Evolutionary conservation across 2,113 vertebrate species (phyloP), one percentile per base, ranked within the genome.

Genomic region (Dendrocopos noguchii): DNA sequence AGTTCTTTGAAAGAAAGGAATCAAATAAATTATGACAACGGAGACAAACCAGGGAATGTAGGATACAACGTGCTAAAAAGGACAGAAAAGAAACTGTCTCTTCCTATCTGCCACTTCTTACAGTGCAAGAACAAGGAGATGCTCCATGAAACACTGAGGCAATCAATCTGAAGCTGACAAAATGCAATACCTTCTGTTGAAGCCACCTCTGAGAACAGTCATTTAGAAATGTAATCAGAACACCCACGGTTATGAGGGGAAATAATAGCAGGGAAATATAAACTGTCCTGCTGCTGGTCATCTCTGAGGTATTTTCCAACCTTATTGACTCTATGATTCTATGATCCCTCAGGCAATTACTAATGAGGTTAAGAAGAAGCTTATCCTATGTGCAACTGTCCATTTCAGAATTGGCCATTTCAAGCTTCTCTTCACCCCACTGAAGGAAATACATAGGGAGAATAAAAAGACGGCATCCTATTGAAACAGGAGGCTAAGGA

Each of bases 211-310:
- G 79, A 91, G 44, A 94, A 92, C 19, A 91, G 68, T 34, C 10
- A 65, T 90, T 94, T 78, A 91, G 79, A 92, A 94, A 90, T 33
- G 8, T 72, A 87, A 61, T 85, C 80, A 50, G 75, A 83, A 89
- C 13, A 4, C 55, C 87, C 50, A 80, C 36, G 83, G 44, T 90
- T 90, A 88, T 78, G 87, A 86, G 63, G 61, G 36, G 47, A 91
- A 91, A 89, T 83, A 89, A 91, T 77, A 80, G 75, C 20, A 77
- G 81, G 29, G 72, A 89, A 91, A 92, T 80, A 77, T 42, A 85
- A 93, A 86, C 73, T 84, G 53, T 61, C 66, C 76, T 72, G 36
- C 34, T 88, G 44, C 18, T 71, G 65, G 57, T 42, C 17, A 78
- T 88, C 92, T 84, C 78, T 39, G 39, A 39, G 39, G 39, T 39